phyloP scores from a whole-genome alignment of 2,888 invertebrate genomes.

The Campaea margaritaria region DNA sequence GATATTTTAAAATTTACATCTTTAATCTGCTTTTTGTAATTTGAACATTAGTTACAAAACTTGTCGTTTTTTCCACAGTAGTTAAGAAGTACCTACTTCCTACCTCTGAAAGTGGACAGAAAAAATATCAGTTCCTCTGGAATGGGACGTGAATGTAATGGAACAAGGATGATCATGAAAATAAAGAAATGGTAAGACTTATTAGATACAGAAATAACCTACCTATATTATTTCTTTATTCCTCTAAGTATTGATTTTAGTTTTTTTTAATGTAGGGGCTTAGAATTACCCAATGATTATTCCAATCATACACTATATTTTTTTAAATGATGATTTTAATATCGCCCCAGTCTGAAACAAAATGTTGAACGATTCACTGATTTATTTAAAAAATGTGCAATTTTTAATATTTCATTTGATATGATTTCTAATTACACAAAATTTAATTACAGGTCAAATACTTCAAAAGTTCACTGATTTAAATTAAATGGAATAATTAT shows the following conservation, averaged over 20 bases:
- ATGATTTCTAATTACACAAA: neutral
- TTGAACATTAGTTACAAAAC: neutral
- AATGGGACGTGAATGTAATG: too few species aligned
- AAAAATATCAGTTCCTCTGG: too few species aligned
- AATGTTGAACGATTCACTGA: constrained; percentile 62
- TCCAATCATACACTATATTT: too few species aligned
- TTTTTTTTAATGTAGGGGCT: too few species aligned
- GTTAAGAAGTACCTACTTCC: neutral
- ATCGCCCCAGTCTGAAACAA: constrained; percentile 13
- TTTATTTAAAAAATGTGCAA: constrained; percentile 1
- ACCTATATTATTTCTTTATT: too few species aligned
- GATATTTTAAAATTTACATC: constrained; percentile 38
- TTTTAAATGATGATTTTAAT: constrained; percentile 9
- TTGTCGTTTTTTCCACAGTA: neutral
- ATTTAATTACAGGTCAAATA: neutral
- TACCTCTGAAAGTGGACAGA: too few species aligned
- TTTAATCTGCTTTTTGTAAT: neutral
- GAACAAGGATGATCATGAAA: too few species aligned
- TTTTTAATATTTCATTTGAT: neutral
- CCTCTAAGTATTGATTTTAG: too few species aligned
- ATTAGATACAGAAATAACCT: too few species aligned
- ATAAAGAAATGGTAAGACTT: too few species aligned
- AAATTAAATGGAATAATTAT: neutral
- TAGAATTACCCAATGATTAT: too few species aligned
- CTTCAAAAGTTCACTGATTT: neutral